Evolutionary conservation across 2,888 invertebrate genomes (phyloP).

Genomic region (Zeuzera pyrina): DNA sequence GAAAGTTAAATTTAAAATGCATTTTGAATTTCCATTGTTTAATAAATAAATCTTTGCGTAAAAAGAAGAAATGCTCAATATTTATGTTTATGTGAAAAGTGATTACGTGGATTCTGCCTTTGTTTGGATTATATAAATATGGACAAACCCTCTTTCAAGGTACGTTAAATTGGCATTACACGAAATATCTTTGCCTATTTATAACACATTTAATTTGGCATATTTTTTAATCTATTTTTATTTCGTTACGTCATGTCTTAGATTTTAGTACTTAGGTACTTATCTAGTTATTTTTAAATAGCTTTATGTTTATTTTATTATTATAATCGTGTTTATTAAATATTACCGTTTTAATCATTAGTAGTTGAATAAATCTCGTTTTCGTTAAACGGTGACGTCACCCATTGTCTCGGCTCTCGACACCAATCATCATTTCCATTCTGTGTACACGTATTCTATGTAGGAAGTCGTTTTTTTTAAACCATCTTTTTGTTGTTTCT

Average conservation of each 20-base stretch:
- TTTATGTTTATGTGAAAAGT: slow-evolving; percentile 24
- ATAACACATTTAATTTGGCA: too few relatives aligned
- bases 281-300: too few relatives aligned
- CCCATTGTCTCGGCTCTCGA: slow-evolving; percentile 30
- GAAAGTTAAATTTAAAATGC: slow-evolving; percentile 41
- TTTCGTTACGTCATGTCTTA: too few relatives aligned
- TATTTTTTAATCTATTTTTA: too few relatives aligned
- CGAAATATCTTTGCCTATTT: slow-evolving; percentile 1
- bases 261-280: too few relatives aligned
- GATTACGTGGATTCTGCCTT: slow-evolving; percentile 26
- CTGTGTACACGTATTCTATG: background rate
- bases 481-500: background rate
- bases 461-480: background rate
- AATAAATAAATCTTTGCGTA: slow-evolving; percentile 20
- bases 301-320: too few relatives aligned
- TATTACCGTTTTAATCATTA: too few relatives aligned
- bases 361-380: slow-evolving; percentile 2
- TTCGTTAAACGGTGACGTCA: slow-evolving; percentile 39
- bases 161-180: slow-evolving; percentile 20
- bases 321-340: too few relatives aligned
- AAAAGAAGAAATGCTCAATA: slow-evolving; percentile 17
- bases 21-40: slow-evolving; percentile 32
- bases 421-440: slow-evolving; percentile 1
- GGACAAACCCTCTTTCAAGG: slow-evolving; percentile 65
- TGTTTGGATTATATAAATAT: slow-evolving; percentile 46